Evolutionary conservation across 2,888 invertebrate genomes (phyloP), one percentile per base, ranked within the genome.

Genomic region (Dichetophora obliterata): DNA sequence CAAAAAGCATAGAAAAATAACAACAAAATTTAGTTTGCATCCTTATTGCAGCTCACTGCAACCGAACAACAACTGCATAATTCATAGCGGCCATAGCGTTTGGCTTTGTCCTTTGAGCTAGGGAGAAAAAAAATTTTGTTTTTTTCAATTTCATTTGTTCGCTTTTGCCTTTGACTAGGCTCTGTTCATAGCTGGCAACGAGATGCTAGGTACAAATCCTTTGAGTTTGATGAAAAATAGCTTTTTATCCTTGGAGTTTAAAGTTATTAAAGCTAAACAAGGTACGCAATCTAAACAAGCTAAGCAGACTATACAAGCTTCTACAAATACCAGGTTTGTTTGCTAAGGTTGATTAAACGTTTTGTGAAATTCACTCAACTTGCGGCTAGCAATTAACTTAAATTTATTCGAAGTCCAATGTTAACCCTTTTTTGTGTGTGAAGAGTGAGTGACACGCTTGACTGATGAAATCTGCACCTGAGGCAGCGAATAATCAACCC

Each of bases 261-360:
- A 37, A 24, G n/a, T 54, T 48, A 22, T 52, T 48, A 34, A 22
- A 34, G 57, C 37, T 71, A 43, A 43, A 43, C 43, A 43, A 43
- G 43, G 11, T 66, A 37, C 14, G 22, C 24, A 66, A 43, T 22
- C 6, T 22, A 71, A 59, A 59, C 59, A 59, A 37, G 8, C 19
- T 16, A 31, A 31, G 5, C 57, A 34, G 57, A 43, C 71, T 0
- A 43, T 11, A 43, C 43, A 43, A 43, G 43, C 43, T 43, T 43
- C 43, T 43, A 43, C 43, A 43, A 43, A 63, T 31, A 31, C 27
- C 3, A 5, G 16, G 27, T 50, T 22, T 74, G 37, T 74, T 74
- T 74, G 74, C 74, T 16, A 66, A 74, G 74, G 54, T 54, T 74
- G 74, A 74, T 74, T 74, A 74, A 74, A 54, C 74, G 52, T 54